These are phyloP conservation scores for Platyrinchus mystaceus DNA, from an alignment of 2,797 vertebrate genomes.

Conservation along the genomic window DNA sequence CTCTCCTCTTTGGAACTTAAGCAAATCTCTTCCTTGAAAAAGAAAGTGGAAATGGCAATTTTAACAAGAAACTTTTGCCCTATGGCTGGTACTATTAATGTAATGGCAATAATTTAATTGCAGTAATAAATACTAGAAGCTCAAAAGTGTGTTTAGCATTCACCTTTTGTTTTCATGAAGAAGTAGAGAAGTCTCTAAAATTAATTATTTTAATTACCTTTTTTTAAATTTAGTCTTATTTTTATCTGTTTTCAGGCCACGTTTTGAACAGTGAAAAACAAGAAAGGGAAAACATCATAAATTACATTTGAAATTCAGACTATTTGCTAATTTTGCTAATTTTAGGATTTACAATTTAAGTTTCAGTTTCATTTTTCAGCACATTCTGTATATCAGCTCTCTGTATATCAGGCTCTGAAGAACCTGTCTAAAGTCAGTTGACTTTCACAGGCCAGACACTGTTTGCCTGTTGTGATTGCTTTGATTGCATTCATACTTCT, in stretches of 20 bases:
- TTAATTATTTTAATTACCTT: not conserved
- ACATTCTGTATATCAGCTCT: not conserved
- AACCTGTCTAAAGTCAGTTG: not conserved
- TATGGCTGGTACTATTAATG: not conserved
- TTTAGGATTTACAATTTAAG: not conserved
- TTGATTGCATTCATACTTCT: not conserved
- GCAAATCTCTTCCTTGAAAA: not conserved
- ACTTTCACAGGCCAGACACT: not conserved
- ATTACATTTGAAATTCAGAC: not conserved
- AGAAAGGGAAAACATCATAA: not conserved
- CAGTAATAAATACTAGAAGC: not conserved
- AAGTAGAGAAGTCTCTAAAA: not conserved
- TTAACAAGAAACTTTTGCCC: not conserved
- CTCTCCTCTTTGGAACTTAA: not conserved
- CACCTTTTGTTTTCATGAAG: not conserved
- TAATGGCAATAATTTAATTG: not conserved
- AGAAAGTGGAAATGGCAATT: not conserved
- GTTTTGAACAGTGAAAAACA: not conserved
- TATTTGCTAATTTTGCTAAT: not conserved
- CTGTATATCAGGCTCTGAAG: not conserved
- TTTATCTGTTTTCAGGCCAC: not conserved
- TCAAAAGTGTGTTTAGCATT: not conserved
- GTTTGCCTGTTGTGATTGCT: not conserved
- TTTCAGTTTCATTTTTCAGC: not conserved
- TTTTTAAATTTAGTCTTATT: not conserved